Evolutionary conservation across 2,888 invertebrate species (phyloP).

Genomic region (Clanis bilineata): DNA sequence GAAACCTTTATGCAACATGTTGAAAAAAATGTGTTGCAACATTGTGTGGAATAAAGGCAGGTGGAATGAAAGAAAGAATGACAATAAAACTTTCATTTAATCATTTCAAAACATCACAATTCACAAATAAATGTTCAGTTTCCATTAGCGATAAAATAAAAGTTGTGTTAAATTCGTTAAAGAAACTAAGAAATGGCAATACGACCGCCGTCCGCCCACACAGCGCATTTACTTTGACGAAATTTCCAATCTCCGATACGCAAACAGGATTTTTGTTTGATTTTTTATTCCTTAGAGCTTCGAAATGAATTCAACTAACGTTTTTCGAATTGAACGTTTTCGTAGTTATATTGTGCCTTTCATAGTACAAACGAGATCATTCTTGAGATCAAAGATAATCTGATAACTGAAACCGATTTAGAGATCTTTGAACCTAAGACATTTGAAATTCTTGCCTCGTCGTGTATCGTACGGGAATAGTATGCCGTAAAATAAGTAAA

Average conservation of each 20-base stretch:
- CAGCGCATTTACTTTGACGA: slow-evolving; percentile 1
- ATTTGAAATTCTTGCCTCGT: too few relatives aligned
- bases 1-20: too few relatives aligned
- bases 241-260: slow-evolving; percentile 7
- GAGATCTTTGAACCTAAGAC: neutral
- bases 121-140: too few relatives aligned
- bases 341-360: neutral
- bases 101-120: too few relatives aligned
- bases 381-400: neutral
- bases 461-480: too few relatives aligned
- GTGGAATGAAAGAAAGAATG: too few relatives aligned
- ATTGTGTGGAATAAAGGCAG: too few relatives aligned
- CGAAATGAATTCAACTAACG: neutral
- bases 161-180: neutral
- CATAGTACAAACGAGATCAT: neutral
- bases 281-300: neutral
- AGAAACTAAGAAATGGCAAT: neutral
- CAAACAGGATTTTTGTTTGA: slow-evolving; percentile 14
- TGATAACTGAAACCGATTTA: neutral
- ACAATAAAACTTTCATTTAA: too few relatives aligned
- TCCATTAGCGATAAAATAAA: slow-evolving; percentile 1
- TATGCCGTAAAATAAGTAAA: too few relatives aligned
- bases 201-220: neutral
- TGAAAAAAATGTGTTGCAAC: too few relatives aligned
- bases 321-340: neutral